Evolutionary conservation across 1,140 invertebrate genomes (phyloP).

Genomic region (Drosophila sp.): DNA sequence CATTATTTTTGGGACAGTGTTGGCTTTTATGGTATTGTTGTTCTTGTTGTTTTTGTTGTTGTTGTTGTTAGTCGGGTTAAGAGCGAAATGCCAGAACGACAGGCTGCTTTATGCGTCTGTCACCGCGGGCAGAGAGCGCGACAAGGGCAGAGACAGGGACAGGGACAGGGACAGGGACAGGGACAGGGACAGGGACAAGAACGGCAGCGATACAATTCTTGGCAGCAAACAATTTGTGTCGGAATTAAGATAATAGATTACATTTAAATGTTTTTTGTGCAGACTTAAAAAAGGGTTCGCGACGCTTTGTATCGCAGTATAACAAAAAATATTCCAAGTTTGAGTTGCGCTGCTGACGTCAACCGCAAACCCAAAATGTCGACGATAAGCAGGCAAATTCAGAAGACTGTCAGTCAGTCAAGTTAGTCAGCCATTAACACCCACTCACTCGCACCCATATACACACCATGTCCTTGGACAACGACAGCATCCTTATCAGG

Average conservation of each 20-base stretch:
- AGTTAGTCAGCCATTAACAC: slow-evolving; percentile 15
- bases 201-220: slow-evolving; percentile 21
- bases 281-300: slow-evolving; percentile 60
- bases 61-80: slow-evolving; percentile 70
- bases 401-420: slow-evolving; percentile 13
- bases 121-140: slow-evolving; percentile 42
- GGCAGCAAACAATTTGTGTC: slow-evolving; percentile 77
- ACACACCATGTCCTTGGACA: slow-evolving; percentile 45
- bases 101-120: slow-evolving; percentile 44
- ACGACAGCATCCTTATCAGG: slow-evolving; percentile 23
- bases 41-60: no score
- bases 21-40: no score
- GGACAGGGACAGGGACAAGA: not conserved
- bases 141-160: not conserved
- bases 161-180: not conserved
- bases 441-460: slow-evolving; percentile 7
- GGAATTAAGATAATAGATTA: slow-evolving; percentile 84
- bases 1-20: slow-evolving; percentile 48
- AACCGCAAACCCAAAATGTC: slow-evolving; percentile 41
- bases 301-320: slow-evolving; percentile 6
- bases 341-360: slow-evolving; percentile 62
- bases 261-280: slow-evolving; percentile 71
- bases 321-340: slow-evolving; percentile 14
- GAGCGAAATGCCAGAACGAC: slow-evolving; percentile 39
- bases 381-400: slow-evolving; percentile 36